Percentiles rank a stretch among this genome's conserved stretches.
These are phyloP conservation scores for Nothoprocta perdicaria DNA, from an alignment of 2,113 vertebrate species.

Conservation along the genomic window DNA sequence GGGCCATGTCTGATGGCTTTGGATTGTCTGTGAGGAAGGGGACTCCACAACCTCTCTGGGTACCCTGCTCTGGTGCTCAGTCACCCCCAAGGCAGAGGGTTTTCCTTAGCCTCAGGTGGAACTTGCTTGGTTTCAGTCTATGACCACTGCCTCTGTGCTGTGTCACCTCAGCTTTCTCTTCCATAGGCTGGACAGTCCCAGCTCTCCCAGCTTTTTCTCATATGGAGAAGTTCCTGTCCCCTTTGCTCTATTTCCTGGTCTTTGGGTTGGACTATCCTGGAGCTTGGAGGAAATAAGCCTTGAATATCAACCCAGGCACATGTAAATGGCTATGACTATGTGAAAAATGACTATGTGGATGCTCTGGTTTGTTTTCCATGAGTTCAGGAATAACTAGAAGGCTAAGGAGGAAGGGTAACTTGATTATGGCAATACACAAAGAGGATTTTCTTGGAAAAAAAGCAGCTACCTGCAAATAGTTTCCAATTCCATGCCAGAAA, in stretches of 20 bases:
- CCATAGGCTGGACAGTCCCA: background rate
- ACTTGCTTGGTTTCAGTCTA: background rate
- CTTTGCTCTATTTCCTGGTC: background rate
- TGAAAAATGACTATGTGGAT: accelerated
- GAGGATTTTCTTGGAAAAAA: background rate
- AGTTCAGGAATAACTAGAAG: background rate
- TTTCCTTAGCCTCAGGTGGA: background rate
- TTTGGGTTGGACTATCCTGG: background rate
- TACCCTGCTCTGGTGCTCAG: background rate
- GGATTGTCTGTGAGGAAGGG: background rate
- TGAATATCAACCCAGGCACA: background rate
- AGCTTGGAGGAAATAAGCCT: background rate
- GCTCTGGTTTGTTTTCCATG: background rate
- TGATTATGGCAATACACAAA: background rate
- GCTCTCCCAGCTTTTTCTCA: background rate
- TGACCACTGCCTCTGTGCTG: background rate
- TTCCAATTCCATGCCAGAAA: conserved; percentile 97
- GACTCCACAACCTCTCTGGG: background rate
- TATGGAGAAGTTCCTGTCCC: background rate
- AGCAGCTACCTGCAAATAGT: conserved; percentile 91
- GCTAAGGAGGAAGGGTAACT: background rate
- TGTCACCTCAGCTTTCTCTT: background rate
- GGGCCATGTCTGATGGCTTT: too few relatives aligned
- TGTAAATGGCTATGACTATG: background rate
- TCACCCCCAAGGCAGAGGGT: background rate